Evolutionary conservation across 1,140 invertebrate genomes (phyloP).

Genomic region (Scaptomyza montana): DNA sequence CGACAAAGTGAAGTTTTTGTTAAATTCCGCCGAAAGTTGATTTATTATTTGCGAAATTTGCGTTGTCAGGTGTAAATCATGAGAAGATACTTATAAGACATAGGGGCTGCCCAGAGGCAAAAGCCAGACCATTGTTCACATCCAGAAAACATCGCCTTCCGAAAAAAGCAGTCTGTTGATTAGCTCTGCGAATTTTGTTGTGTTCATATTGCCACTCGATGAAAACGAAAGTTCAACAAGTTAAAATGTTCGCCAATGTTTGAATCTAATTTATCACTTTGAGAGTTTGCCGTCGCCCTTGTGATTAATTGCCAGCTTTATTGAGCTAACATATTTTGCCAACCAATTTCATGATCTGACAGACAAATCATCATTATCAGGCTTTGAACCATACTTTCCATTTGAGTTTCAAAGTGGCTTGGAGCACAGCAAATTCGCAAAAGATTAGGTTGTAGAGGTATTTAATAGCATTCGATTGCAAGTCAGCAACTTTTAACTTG

Average conservation of each 20-base stretch:
- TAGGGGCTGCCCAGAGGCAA: conserved; percentile 25
- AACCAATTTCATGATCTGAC: conserved; percentile 42
- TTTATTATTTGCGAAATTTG: conserved; percentile 4
- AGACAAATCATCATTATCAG: conserved; percentile 39
- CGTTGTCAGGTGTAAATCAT: conserved; percentile 23
- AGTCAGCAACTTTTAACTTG: neutral
- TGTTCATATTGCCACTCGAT: conserved; percentile 34
- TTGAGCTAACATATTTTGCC: conserved; percentile 43
- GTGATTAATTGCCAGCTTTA: conserved; percentile 45
- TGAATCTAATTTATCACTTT: conserved; percentile 36
- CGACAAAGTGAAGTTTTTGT: conserved; percentile 57
- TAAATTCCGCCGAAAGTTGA: conserved; percentile 22
- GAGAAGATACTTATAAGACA: conserved; percentile 1
- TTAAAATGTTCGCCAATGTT: conserved; percentile 6
- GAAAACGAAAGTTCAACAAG: conserved; percentile 70
- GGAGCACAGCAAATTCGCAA: neutral
- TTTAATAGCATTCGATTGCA: conserved; percentile 10
- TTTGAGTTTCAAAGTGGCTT: conserved; percentile 16
- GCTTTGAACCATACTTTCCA: conserved; percentile 36
- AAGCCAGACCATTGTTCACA: conserved; percentile 32
- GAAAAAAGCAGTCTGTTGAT: conserved; percentile 57
- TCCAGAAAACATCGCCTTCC: conserved; percentile 54
- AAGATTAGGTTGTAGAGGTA: neutral
- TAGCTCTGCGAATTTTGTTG: conserved; percentile 44
- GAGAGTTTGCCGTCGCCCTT: conserved; percentile 29